These are phyloP conservation scores for Eunapius fragilis DNA, from an alignment of 37 sponge, comb jelly and placozoan species.

Conservation along the genomic window DNA sequence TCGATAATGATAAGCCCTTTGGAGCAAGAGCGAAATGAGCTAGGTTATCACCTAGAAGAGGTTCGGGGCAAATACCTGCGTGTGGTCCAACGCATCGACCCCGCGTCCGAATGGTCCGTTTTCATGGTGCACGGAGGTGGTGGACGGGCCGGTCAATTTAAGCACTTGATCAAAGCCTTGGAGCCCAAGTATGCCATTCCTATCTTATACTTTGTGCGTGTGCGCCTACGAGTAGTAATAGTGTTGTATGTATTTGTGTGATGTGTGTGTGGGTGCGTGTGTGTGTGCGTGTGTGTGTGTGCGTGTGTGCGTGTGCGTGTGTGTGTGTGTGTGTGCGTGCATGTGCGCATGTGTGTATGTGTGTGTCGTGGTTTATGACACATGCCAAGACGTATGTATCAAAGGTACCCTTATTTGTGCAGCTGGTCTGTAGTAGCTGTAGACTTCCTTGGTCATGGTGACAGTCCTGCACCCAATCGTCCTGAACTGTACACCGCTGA, in stretches of 20 bases:
- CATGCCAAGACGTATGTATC: too few relatives aligned
- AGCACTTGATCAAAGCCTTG: constrained; percentile 48
- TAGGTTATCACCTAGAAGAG: constrained; percentile 40
- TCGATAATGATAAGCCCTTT: constrained; percentile 22
- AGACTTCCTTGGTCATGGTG: constrained; percentile 82
- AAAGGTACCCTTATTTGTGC: background rate
- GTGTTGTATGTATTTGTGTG: too few relatives aligned
- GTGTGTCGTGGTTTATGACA: background rate
- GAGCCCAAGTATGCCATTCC: constrained; percentile 36
- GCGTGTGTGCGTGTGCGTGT: background rate
- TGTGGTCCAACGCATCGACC: constrained; percentile 11
- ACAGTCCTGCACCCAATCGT: constrained; percentile 46
- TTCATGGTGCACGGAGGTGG: constrained; percentile 80
- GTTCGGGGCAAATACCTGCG: constrained; percentile 47
- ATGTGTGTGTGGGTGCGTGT: too few relatives aligned
- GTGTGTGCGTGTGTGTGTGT: background rate
- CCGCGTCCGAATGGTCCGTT: constrained; percentile 29
- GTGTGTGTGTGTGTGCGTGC: background rate
- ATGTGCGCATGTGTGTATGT: background rate
- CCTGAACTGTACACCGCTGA: constrained; percentile 57
- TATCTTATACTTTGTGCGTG: background rate
- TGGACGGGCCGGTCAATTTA: constrained; percentile 76
- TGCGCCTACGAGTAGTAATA: background rate
- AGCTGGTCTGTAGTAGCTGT: constrained; percentile 63
- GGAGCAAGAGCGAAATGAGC: constrained; percentile 53